Evolutionary conservation across 2,888 invertebrate genomes (phyloP).

Genomic region (Cerastis rubricosa): DNA sequence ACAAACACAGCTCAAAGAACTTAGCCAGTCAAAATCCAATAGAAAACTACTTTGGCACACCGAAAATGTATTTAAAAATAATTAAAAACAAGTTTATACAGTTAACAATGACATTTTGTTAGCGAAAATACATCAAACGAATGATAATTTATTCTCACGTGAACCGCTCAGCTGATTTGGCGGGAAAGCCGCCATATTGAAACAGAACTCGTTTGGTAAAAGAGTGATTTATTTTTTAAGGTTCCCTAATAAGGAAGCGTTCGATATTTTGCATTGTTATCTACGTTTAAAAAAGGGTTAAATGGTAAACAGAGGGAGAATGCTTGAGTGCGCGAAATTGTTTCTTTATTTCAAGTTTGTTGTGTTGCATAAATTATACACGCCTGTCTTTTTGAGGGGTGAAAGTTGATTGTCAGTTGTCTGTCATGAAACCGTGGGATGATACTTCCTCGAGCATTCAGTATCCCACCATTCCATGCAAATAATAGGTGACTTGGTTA

Average conservation of each 20-base stretch:
- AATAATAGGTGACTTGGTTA: not conserved
- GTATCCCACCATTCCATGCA: not conserved
- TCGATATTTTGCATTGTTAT: slow-evolving; percentile 56
- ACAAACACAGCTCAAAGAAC: slow-evolving; percentile 21
- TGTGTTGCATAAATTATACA: slow-evolving; percentile 33
- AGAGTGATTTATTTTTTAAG: slow-evolving; percentile 56
- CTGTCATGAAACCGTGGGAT: slow-evolving; percentile 31
- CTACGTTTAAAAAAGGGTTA: slow-evolving; percentile 21
- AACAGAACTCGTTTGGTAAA: slow-evolving; percentile 58
- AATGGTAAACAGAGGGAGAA: slow-evolving; percentile 26
- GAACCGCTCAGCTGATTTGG: slow-evolving; percentile 65
- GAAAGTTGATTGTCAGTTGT: slow-evolving; percentile 13
- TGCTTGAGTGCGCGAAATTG: slow-evolving; percentile 46
- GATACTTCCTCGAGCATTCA: not conserved
- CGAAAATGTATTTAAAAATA: slow-evolving; percentile 40
- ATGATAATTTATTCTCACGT: slow-evolving; percentile 58
- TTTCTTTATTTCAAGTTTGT: slow-evolving; percentile 39
- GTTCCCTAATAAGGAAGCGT: slow-evolving; percentile 46
- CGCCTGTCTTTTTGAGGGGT: slow-evolving; percentile 21
- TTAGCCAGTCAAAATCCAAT: slow-evolving; percentile 23
- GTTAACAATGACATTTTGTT: slow-evolving; percentile 60
- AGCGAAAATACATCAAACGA: slow-evolving; percentile 41
- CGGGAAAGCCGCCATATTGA: slow-evolving; percentile 65
- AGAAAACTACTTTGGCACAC: slow-evolving; percentile 17
- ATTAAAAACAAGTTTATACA: slow-evolving; percentile 62